Evolutionary conservation across 2,888 invertebrate genomes (phyloP).

Genomic region (Lycocerus yunnanus): DNA sequence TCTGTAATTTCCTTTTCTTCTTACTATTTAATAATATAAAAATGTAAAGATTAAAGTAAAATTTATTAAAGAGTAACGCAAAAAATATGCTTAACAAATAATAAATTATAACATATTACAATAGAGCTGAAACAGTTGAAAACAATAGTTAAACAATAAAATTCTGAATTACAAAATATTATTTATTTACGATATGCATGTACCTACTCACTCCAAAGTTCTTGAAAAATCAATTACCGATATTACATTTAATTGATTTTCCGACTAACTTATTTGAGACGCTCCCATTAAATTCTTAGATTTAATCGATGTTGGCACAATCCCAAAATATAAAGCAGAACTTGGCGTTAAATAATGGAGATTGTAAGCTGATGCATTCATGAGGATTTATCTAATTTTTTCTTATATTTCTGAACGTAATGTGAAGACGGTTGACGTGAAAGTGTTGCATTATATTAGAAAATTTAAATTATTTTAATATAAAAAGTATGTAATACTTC

Average conservation of each 20-base stretch:
- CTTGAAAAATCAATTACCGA: neutral
- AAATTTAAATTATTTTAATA: neutral
- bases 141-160: too few species aligned
- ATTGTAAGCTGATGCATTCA: neutral
- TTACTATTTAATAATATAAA: neutral
- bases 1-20: neutral
- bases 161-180: too few species aligned
- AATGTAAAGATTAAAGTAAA: too few species aligned
- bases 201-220: neutral
- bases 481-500: neutral
- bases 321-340: neutral
- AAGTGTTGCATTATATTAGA: neutral
- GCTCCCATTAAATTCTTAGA: neutral
- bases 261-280: neutral
- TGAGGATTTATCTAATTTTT: neutral
- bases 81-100: too few species aligned
- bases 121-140: too few species aligned
- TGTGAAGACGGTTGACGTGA: neutral
- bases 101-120: too few species aligned
- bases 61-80: too few species aligned
- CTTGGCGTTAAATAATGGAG: neutral
- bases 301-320: constrained; percentile 2
- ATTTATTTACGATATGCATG: too few species aligned
- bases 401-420: neutral
- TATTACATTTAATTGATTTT: neutral